Percentiles rank a stretch among this genome's conserved stretches.
Evolutionary conservation across 2,888 invertebrate species (phyloP).

Genomic region (Volucella bombylans): DNA sequence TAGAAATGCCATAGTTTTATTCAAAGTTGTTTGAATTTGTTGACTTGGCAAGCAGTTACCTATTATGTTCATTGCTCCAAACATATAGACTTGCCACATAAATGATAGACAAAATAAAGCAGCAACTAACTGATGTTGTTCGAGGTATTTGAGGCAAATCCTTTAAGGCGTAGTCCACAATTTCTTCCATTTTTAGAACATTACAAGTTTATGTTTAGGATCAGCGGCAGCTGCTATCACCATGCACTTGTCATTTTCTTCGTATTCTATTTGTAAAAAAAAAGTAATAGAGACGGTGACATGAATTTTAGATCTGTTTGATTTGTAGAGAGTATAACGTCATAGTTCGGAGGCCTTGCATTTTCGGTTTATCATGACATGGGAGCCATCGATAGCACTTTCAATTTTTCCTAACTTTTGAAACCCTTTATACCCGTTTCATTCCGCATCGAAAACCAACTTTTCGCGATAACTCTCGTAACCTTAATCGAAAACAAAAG

Average conservation of each 20-base stretch:
- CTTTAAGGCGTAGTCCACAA: conserved; percentile 33
- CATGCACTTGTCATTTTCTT: conserved; percentile 19
- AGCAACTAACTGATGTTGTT: conserved; percentile 87
- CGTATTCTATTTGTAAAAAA: neutral
- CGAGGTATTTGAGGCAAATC: conserved; percentile 82
- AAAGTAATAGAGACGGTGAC: neutral
- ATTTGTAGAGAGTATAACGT: too few species aligned
- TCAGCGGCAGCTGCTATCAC: conserved; percentile 4
- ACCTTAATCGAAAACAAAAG: too few species aligned
- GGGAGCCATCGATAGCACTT: too few species aligned
- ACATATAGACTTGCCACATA: conserved; percentile 95
- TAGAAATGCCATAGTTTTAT: too few species aligned
- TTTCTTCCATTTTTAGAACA: conserved; percentile 53
- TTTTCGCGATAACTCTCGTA: too few species aligned
- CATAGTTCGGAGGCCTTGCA: too few species aligned
- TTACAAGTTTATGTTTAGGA: conserved; percentile 26
- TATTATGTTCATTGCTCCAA: conserved; percentile 90
- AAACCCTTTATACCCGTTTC: too few species aligned
- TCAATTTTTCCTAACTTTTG: too few species aligned
- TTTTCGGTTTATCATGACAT: too few species aligned
- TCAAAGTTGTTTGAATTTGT: neutral
- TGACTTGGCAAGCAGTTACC: conserved; percentile 83
- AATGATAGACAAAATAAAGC: conserved; percentile 89
- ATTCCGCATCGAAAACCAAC: too few species aligned
- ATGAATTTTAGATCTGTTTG: neutral